phyloP scores from a whole-genome alignment of 2,888 invertebrate species.

The Cryptocheilus praepositus region DNA sequence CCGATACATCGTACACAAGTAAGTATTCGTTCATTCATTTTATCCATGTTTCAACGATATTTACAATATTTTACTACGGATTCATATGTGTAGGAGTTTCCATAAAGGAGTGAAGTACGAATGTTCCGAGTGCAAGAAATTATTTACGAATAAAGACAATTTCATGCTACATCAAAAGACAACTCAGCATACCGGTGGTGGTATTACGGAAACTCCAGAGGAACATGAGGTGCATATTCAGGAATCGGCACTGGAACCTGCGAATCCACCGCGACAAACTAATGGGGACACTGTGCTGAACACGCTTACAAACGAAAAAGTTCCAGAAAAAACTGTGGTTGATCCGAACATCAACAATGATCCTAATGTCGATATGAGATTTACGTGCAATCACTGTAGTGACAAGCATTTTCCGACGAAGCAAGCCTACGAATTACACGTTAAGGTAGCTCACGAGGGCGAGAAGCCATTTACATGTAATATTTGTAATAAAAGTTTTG shows the following conservation, averaged over 20 bases:
- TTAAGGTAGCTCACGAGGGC: conserved; percentile 78
- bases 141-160: conserved; percentile 76
- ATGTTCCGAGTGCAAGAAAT: conserved; percentile 77
- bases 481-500: conserved; percentile 79
- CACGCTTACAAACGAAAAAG: conserved; percentile 22
- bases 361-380: conserved; percentile 51
- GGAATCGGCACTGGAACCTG: not conserved
- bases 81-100: conserved; percentile 65
- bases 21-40: conserved; percentile 13
- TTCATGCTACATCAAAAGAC: conserved; percentile 79
- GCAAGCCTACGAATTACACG: conserved; percentile 79
- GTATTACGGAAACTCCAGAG: conserved; percentile 68
- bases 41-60: not conserved
- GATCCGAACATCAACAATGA: conserved; percentile 9
- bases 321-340: conserved; percentile 12
- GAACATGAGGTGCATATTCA: conserved; percentile 45
- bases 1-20: conserved; percentile 74
- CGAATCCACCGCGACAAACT: conserved; percentile 7
- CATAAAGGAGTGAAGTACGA: conserved; percentile 81
- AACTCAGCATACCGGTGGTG: conserved; percentile 77
- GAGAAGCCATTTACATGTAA: conserved; percentile 78
- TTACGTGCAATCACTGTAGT: conserved; percentile 77
- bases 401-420: conserved; percentile 79
- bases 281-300: conserved; percentile 9
- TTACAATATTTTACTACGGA: conserved; percentile 1